Conservation (phyloP, 2,888 invertebrate species). For the Rhagium mordax region DNA sequence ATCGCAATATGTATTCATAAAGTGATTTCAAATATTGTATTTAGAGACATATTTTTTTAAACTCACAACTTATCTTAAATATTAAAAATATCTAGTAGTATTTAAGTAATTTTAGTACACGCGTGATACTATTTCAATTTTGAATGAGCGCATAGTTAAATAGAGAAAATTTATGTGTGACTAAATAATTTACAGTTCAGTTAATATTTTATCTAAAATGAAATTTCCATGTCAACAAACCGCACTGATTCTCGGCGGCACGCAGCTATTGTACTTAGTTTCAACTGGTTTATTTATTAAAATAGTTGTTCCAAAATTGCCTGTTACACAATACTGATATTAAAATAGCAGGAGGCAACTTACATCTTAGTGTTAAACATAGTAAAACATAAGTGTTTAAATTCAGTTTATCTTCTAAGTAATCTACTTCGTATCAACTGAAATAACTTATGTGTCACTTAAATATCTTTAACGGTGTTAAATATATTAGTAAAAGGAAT, state of each 20-base stretch:
- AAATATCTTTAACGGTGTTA: too few relatives aligned
- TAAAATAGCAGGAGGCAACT: background rate
- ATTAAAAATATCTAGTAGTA: too few relatives aligned
- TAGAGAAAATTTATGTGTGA: constrained; percentile 39
- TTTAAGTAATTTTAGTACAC: background rate
- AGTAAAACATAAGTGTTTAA: too few relatives aligned
- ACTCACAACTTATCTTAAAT: too few relatives aligned
- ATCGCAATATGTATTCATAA: too few relatives aligned
- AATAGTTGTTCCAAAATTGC: background rate
- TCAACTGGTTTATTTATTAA: constrained; percentile 40
- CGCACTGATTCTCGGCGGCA: constrained; percentile 44
- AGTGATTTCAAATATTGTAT: too few relatives aligned
- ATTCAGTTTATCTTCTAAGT: too few relatives aligned
- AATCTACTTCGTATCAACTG: too few relatives aligned
- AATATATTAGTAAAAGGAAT: too few relatives aligned
- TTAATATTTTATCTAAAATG: constrained; percentile 51
- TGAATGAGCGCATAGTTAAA: background rate
- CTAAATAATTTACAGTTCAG: constrained; percentile 51
- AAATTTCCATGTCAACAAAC: constrained; percentile 54
- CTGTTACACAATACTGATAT: background rate
- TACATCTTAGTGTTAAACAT: background rate
- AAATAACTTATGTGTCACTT: too few relatives aligned
- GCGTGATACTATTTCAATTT: background rate
- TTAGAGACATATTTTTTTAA: too few relatives aligned
- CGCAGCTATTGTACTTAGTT: constrained; percentile 36